Percentiles rank a stretch among this genome's conserved stretches.
Conservation (phyloP, 1,140 invertebrate genomes). For the Ditylenchus dipsaci region DNA sequence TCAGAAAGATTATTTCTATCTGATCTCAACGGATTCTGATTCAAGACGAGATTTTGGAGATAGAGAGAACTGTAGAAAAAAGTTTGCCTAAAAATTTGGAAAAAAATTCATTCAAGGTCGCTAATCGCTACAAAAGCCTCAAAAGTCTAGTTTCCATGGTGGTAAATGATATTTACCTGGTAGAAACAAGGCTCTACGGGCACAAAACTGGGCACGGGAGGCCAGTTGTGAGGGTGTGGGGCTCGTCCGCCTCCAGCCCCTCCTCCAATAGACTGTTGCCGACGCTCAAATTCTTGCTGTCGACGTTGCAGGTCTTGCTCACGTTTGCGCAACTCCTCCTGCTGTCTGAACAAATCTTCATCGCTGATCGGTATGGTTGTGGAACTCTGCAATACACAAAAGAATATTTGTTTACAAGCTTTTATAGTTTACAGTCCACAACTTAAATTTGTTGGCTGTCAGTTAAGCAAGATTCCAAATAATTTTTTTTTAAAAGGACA, state of each 20-base stretch:
- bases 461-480: constrained; percentile 20
- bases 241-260: constrained; percentile 11
- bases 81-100: too few relatives aligned
- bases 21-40: too few relatives aligned
- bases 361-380: constrained; percentile 28
- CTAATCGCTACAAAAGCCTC: too few relatives aligned
- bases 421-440: background rate
- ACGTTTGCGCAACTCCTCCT: constrained; percentile 51
- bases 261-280: constrained; percentile 16
- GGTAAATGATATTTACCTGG: too few relatives aligned
- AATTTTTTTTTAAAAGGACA: too few relatives aligned
- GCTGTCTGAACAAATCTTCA: constrained; percentile 56
- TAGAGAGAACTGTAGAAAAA: background rate
- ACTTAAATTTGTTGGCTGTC: background rate
- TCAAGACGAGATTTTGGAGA: too few relatives aligned
- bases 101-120: too few relatives aligned
- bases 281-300: constrained; percentile 53
- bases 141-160: too few relatives aligned
- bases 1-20: too few relatives aligned
- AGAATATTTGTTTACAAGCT: too few relatives aligned
- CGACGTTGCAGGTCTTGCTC: constrained; percentile 54
- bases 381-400: constrained; percentile 22
- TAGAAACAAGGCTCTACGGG: constrained; percentile 93
- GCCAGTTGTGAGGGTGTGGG: constrained; percentile 74
- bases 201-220: constrained; percentile 85